These are phyloP conservation scores for Trichopoda pennipes DNA, from an alignment of 2,888 invertebrate species.

Conservation along the genomic window DNA sequence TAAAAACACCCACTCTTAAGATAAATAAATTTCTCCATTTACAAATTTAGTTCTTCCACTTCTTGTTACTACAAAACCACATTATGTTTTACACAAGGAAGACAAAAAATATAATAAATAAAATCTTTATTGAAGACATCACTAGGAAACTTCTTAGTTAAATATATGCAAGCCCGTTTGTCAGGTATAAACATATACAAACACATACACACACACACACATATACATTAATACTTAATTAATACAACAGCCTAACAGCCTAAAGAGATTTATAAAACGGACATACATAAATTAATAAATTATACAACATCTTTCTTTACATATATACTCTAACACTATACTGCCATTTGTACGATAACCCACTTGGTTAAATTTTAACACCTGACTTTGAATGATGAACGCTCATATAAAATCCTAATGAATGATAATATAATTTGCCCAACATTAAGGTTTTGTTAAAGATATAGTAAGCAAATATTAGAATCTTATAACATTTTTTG, in stretches of 20 bases:
- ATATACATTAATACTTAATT: slow-evolving; percentile 54
- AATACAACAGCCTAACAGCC: slow-evolving; percentile 69
- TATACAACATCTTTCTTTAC: slow-evolving; percentile 32
- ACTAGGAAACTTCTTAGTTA: slow-evolving; percentile 42
- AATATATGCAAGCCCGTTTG: slow-evolving; percentile 42
- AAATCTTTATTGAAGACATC: slow-evolving; percentile 52
- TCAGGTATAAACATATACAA: slow-evolving; percentile 24
- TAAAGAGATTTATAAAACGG: slow-evolving; percentile 67
- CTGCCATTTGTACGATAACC: too few species aligned
- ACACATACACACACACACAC: not conserved
- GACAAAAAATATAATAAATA: slow-evolving; percentile 1
- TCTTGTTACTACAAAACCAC: slow-evolving; percentile 51
- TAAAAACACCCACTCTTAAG: slow-evolving; percentile 46
- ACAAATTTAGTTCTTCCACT: slow-evolving; percentile 27
- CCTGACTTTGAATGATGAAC: too few species aligned
- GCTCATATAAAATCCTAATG: too few species aligned
- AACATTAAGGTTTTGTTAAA: too few species aligned
- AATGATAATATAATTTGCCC: too few species aligned
- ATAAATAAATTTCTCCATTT: slow-evolving; percentile 30
- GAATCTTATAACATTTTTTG: too few species aligned
- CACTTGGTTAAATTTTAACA: too few species aligned
- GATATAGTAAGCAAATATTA: too few species aligned
- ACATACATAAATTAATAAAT: slow-evolving; percentile 67
- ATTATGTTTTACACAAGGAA: slow-evolving; percentile 47
- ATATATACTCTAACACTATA: slow-evolving; percentile 2